Conservation (phyloP, 2,888 invertebrate genomes). For the Adineta ricciae region DNA sequence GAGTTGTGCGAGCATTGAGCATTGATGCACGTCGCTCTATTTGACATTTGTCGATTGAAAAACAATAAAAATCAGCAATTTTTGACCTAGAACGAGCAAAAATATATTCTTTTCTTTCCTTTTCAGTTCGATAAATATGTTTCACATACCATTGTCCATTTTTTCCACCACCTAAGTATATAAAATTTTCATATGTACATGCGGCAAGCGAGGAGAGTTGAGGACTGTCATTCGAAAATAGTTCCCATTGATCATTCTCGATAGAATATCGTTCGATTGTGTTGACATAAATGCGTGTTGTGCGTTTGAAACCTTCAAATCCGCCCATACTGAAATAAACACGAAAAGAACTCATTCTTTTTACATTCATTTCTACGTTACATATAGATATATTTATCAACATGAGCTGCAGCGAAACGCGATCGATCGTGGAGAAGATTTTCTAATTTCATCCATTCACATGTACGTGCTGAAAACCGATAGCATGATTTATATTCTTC, state of each 20-base stretch:
- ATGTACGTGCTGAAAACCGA: conserved; percentile 8
- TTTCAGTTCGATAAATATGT: background rate
- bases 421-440: background rate
- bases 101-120: too few relatives aligned
- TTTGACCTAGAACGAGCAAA: background rate
- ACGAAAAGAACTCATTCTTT: too few relatives aligned
- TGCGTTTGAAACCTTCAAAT: conserved; percentile 10
- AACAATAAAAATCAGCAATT: conserved; percentile 22
- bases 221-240: background rate
- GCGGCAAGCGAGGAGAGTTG: conserved; percentile 4
- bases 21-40: background rate
- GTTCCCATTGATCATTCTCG: conserved; percentile 6
- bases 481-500: conserved; percentile 22
- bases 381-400: conserved; percentile 18
- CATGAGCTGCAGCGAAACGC: background rate
- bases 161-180: conserved; percentile 7
- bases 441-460: conserved; percentile 14
- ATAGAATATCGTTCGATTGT: conserved; percentile 14
- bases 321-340: background rate
- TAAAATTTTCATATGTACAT: background rate
- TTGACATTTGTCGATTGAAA: background rate
- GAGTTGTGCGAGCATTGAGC: background rate
- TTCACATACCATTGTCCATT: conserved; percentile 7
- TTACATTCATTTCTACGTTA: background rate
- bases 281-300: background rate